phyloP scores from a whole-genome alignment of 2,113 vertebrate species.

The Lagopus muta region DNA sequence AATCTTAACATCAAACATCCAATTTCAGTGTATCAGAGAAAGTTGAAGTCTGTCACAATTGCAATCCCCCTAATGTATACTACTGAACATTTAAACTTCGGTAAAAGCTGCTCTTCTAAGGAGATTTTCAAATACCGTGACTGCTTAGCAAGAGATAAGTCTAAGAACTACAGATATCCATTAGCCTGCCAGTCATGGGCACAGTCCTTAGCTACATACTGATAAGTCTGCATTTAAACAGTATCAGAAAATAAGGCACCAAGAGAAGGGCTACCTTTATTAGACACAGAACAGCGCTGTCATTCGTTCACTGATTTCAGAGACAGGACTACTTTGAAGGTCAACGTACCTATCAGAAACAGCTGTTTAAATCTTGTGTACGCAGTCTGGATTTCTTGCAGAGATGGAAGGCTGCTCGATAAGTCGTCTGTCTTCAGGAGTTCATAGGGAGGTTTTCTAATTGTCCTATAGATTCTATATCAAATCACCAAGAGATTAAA shows the following conservation, averaged over 20 bases:
- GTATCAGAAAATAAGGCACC: background rate
- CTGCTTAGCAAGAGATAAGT: background rate
- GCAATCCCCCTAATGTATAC: background rate
- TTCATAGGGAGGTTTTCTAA: slow-evolving; percentile 83
- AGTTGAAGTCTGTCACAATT: background rate
- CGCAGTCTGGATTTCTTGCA: slow-evolving; percentile 87
- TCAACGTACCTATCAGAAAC: slow-evolving; percentile 86
- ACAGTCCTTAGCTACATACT: background rate
- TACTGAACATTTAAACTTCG: background rate
- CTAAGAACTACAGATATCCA: background rate
- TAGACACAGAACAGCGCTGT: background rate
- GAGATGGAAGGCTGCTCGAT: slow-evolving; percentile 82
- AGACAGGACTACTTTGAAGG: background rate
- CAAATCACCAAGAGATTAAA: slow-evolving; percentile 60
- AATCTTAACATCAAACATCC: background rate
- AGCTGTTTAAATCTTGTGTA: slow-evolving; percentile 89
- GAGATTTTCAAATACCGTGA: background rate
- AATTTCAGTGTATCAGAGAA: background rate
- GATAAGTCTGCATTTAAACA: background rate
- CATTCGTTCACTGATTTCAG: background rate
- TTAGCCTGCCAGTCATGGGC: background rate
- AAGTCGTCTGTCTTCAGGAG: slow-evolving; percentile 85
- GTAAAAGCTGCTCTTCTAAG: background rate
- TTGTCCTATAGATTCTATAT: slow-evolving; percentile 79
- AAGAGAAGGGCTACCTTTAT: background rate